phyloP scores from a whole-genome alignment of 2,113 vertebrate genomes.

The Hippocampus abdominalis region DNA sequence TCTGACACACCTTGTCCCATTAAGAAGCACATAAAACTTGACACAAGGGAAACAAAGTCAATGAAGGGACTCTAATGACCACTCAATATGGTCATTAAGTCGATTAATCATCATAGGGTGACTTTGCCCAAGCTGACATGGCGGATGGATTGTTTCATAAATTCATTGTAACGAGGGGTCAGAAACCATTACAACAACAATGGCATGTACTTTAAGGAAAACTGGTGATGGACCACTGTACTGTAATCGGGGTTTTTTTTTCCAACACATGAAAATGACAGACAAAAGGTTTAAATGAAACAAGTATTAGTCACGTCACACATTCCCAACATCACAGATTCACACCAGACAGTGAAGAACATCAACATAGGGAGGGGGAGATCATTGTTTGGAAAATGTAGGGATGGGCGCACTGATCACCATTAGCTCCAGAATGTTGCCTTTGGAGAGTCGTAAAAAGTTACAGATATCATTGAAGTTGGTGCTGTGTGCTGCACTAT shows the following conservation, averaged over 20 bases:
- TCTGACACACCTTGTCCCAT: background rate
- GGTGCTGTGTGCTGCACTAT: background rate
- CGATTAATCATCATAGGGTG: conserved; percentile 1
- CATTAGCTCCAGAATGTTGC: conserved; percentile 14
- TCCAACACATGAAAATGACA: background rate
- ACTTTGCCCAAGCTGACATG: conserved; percentile 3
- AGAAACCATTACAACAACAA: conserved; percentile 8
- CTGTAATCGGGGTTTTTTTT: background rate
- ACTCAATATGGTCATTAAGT: conserved; percentile 5
- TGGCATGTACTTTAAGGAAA: background rate
- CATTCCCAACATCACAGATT: no score
- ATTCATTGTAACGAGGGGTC: background rate
- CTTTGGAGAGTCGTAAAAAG: conserved; percentile 11
- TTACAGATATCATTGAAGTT: conserved; percentile 3
- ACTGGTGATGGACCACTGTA: background rate
- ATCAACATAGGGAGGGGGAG: conserved; percentile 9
- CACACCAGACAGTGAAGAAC: conserved; percentile 14
- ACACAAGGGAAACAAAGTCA: conserved; percentile 4
- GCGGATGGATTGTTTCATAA: background rate
- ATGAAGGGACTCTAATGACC: background rate
- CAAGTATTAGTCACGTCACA: conserved; percentile 2
- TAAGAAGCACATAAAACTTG: conserved; percentile 2
- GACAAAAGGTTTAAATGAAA: background rate
- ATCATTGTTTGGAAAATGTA: conserved; percentile 37
- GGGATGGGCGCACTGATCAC: conserved; percentile 43